Conservation (phyloP, 2,113 vertebrate species). For the Argyrosomus japonicus region DNA sequence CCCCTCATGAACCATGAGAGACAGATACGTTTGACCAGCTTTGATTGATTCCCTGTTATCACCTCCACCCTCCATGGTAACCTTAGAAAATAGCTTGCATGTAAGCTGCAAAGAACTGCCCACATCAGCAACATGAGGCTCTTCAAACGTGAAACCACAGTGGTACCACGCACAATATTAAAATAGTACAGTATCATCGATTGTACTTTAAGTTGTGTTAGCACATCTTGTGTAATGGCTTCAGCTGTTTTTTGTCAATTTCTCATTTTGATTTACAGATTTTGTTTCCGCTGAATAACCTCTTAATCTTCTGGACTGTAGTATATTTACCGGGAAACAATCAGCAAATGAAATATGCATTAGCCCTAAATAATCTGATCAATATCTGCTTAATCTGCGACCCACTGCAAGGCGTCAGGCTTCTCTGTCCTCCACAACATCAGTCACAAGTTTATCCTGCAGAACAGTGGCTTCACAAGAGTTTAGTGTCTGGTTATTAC, state of each 20-base stretch:
- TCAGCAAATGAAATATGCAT: not conserved
- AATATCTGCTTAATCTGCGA: not conserved
- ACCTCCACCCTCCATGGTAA: conserved; percentile 11
- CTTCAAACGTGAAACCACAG: not conserved
- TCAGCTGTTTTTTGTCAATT: not conserved
- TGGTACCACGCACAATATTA: not conserved
- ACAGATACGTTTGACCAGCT: not conserved
- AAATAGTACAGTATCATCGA: conserved; percentile 26
- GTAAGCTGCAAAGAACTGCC: not conserved
- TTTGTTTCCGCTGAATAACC: not conserved
- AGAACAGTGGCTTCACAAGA: not conserved
- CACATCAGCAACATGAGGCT: conserved; percentile 27
- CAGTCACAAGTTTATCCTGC: conserved; percentile 29
- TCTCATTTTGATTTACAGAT: conserved; percentile 2
- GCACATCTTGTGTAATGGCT: conserved; percentile 13
- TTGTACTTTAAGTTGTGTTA: not conserved
- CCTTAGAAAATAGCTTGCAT: conserved; percentile 1
- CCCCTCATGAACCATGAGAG: not conserved
- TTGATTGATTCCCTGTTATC: conserved; percentile 26
- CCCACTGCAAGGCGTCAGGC: not conserved
- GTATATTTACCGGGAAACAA: not conserved
- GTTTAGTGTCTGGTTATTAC: conserved; percentile 51
- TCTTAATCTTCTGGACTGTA: not conserved
- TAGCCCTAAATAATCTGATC: conserved; percentile 11
- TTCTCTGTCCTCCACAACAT: not conserved